Percentiles rank a stretch among this genome's conserved stretches.
Conservation (phyloP, 2,113 vertebrate species). For the Carassius auratus region DNA sequence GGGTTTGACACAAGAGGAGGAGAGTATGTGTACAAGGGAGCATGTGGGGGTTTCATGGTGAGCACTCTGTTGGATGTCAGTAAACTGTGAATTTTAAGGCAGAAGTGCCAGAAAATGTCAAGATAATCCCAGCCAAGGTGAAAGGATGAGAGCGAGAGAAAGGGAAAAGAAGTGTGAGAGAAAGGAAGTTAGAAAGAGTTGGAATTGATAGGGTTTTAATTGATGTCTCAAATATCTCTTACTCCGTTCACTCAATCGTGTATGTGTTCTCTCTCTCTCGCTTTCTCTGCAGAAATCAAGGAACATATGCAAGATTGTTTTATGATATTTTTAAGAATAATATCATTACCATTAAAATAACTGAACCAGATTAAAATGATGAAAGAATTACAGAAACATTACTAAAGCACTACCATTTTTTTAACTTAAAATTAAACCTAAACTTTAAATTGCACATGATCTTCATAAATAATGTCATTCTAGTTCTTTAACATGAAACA, state of each 20-base stretch:
- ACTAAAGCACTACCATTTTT: neutral
- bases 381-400: neutral
- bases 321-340: too few species aligned
- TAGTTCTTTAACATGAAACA: too few species aligned
- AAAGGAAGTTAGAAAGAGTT: neutral
- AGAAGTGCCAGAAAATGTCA: slow-evolving; percentile 67
- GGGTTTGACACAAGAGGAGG: slow-evolving; percentile 48
- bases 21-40: slow-evolving; percentile 58
- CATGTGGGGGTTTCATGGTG: slow-evolving; percentile 59
- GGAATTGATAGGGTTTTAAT: neutral
- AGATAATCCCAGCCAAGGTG: slow-evolving; percentile 69
- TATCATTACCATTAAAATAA: neutral
- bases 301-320: neutral
- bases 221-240: slow-evolving; percentile 27
- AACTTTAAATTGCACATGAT: too few species aligned
- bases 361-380: too few species aligned
- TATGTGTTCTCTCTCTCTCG: neutral
- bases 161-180: slow-evolving; percentile 24
- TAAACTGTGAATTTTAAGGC: slow-evolving; percentile 65
- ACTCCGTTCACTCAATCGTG: slow-evolving; percentile 9
- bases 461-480: too few species aligned
- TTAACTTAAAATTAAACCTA: too few species aligned
- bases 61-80: slow-evolving; percentile 65
- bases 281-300: neutral
- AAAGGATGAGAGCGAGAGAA: slow-evolving; percentile 30